Percentiles rank a stretch among this genome's conserved stretches.
Conservation (phyloP, 2,888 invertebrate species). For the Ornithoptera priamus region DNA sequence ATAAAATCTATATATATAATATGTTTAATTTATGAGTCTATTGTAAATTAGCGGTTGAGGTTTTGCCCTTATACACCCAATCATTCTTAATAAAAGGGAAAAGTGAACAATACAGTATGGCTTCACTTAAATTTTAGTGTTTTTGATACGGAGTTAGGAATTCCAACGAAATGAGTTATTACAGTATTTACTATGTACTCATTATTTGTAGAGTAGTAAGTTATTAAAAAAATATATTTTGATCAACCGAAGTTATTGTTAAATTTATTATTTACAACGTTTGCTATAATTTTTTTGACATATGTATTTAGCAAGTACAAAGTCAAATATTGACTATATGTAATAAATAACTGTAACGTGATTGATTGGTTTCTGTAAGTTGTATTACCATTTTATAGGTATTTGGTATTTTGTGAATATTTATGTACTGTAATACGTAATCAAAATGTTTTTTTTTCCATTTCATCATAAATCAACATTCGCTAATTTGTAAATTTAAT, state of each 20-base stretch:
- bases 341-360: too few species aligned
- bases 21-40: slow-evolving; percentile 46
- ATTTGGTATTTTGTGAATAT: too few species aligned
- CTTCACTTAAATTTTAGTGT: slow-evolving; percentile 1
- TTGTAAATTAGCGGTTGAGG: slow-evolving; percentile 42
- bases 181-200: neutral
- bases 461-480: neutral
- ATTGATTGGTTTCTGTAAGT: too few species aligned
- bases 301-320: too few species aligned
- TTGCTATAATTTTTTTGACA: too few species aligned
- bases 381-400: too few species aligned
- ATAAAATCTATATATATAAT: slow-evolving; percentile 31
- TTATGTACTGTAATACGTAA: too few species aligned
- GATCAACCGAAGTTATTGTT: too few species aligned
- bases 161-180: neutral
- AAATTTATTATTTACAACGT: too few species aligned
- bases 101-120: slow-evolving; percentile 5
- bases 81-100: slow-evolving; percentile 8
- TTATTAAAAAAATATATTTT: too few species aligned
- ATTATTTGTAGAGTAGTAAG: neutral
- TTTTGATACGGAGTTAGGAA: slow-evolving; percentile 7
- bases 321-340: too few species aligned
- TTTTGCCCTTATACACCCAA: slow-evolving; percentile 42
- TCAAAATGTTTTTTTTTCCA: neutral
- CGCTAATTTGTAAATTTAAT: too few species aligned